Evolutionary conservation across 2,888 invertebrate species (phyloP), one percentile per base, ranked within the genome.

Genomic region (Rotaria sp.): DNA sequence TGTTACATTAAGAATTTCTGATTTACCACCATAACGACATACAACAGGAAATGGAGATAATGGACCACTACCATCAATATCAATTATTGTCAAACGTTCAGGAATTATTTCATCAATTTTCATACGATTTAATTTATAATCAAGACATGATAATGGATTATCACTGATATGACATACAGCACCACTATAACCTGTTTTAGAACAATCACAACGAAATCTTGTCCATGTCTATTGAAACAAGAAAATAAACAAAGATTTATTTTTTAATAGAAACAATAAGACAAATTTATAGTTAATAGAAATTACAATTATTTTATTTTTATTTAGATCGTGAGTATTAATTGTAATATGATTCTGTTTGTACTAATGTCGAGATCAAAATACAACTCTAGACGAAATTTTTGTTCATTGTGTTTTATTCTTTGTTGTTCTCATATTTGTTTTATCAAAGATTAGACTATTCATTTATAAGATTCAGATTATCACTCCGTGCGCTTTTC

Each of bases 61-160:
- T 0, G 96, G 96, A 0, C 97, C 97, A 88, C 96, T 96, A 86
- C 97, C 97, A 91, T 98, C 97, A 35, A 97, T 95, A 91, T 98
- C 97, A 88, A 98, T 94, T 41, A 93, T 93, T 38, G 96, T 94
- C 52, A 88, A 84, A 55, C 75, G 87, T 67, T 85, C 85, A 48
- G 57, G 30, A 38, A 45, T 84, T n/a, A 55, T 48, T 10, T 67
- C 48, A 50, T 85, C 52, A 18, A 41, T 13, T 74, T 85, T 74
- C 86, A 86, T 85, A 11, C 75, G 85, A 48, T 85, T 86, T 88
- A 89, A 88, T 87, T 90, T 90, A 87, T 89, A 89, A 89, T 90
- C 90, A 89, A 94, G 94, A 90, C 97, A 97, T 0, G 96, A 96
- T 41, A 96, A 92, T 18, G 96, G 94, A 92, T 96, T 94, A 85